These are phyloP conservation scores for Aproaerema taeniolella DNA, from an alignment of 2,888 invertebrate genomes.

Conservation along the genomic window DNA sequence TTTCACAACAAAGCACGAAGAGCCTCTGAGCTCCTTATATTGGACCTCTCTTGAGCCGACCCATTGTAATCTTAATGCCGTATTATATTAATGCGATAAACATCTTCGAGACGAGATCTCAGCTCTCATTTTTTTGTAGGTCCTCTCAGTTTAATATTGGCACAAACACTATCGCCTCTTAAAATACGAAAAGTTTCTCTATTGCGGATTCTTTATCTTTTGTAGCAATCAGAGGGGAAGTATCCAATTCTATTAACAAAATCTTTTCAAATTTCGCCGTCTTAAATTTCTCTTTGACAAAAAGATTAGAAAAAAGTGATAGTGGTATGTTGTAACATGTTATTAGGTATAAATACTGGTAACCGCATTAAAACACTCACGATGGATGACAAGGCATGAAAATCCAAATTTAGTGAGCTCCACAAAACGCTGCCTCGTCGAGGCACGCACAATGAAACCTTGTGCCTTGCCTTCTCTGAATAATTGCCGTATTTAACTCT, in stretches of 20 bases:
- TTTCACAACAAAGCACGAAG: slow-evolving; percentile 71
- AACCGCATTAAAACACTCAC: slow-evolving; percentile 54
- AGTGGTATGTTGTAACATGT: slow-evolving; percentile 35
- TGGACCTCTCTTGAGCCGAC: slow-evolving; percentile 70
- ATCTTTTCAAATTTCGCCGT: slow-evolving; percentile 41
- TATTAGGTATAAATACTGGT: slow-evolving; percentile 45
- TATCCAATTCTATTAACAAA: slow-evolving; percentile 54
- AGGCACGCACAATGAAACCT: slow-evolving; percentile 55
- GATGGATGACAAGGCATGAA: slow-evolving; percentile 67
- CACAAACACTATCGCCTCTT: slow-evolving; percentile 40
- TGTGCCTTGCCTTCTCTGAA: slow-evolving; percentile 59
- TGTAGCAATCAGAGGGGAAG: slow-evolving; percentile 47
- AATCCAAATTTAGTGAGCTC: slow-evolving; percentile 62
- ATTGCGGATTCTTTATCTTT: slow-evolving; percentile 54
- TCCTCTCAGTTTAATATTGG: slow-evolving; percentile 62
- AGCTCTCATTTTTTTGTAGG: slow-evolving; percentile 54
- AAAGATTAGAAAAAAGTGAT: slow-evolving; percentile 3
- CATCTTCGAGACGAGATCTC: slow-evolving; percentile 59
- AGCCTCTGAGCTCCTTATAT: slow-evolving; percentile 69
- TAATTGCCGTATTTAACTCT: slow-evolving; percentile 68
- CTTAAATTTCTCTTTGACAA: slow-evolving; percentile 28
- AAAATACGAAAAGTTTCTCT: slow-evolving; percentile 46
- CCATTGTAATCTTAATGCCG: slow-evolving; percentile 75
- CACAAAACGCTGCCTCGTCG: slow-evolving; percentile 37
- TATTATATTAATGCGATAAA: slow-evolving; percentile 78